Evolutionary conservation across 2,113 vertebrate genomes (phyloP), one percentile per base, ranked within the genome.

Genomic region (Cephalopholis sonnerati): DNA sequence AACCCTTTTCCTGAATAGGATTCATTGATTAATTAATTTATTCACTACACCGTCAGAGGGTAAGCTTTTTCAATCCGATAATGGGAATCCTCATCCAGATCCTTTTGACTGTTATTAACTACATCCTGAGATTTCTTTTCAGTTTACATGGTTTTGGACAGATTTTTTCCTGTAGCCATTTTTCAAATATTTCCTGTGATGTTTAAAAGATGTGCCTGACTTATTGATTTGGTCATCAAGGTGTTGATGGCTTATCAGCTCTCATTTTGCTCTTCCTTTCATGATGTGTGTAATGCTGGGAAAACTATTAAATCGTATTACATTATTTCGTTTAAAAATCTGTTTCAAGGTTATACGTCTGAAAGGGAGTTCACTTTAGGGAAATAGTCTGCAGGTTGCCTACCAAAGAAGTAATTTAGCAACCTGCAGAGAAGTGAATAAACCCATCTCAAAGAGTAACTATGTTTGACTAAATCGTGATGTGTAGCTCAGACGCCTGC

Each of bases 331-430:
- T 50, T 51, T 41, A 16, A 5, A 69, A 29, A 20, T 74, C 18
- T 3, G 15, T 63, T 55, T 67, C 17, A 68, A 79, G 62, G 32
- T 62, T 55, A 11, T 84, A 24, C 57, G 62, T 55, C 72, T 72
- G 24, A 48, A 4, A 12, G 12, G 24, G 15, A 44, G 41, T 44
- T 44, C 41, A 18, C 18, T 72, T 2, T 13, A 58, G 0, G 15
- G 24, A 46, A 46, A 53, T 10, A 53, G 17, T 66, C 36, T 1
- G 24, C 46, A 44, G 39, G 25, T 55, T 66, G 54, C 18, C 12
- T 32, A 50, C 57, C 44, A 10, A 74, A 55, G 4, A 71, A 32
- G 8, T 55, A 13, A 64, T 64, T 64, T 10, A 29, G 46, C 67
- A 62, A 22, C 32, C 48, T 41, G 24, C 62, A n/a, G 39, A 16